These are phyloP conservation scores for Vanacampus margaritifer DNA, from an alignment of 2,113 vertebrate genomes.

Conservation along the genomic window DNA sequence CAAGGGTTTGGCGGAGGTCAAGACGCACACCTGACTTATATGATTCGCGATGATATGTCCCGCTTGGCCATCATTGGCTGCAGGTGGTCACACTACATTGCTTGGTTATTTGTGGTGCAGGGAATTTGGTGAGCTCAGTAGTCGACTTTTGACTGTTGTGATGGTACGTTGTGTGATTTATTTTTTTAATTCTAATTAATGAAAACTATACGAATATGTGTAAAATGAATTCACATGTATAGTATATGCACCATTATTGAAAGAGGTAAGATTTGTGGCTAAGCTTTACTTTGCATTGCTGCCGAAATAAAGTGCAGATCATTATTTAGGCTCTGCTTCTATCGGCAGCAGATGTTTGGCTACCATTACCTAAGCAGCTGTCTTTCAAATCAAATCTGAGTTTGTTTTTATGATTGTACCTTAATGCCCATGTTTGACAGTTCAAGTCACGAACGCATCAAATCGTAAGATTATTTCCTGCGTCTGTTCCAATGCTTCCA, in stretches of 20 bases:
- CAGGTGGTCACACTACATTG: too few relatives aligned
- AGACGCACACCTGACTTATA: too few relatives aligned
- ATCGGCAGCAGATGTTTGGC: constrained; percentile 28
- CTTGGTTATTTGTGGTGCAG: too few relatives aligned
- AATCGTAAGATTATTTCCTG: constrained; percentile 25
- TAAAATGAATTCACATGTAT: too few relatives aligned
- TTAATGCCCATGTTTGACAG: constrained; percentile 43
- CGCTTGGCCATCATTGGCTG: too few relatives aligned
- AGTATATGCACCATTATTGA: too few relatives aligned
- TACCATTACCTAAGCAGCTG: constrained; percentile 19
- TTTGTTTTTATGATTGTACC: constrained; percentile 4
- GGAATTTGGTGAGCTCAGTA: constrained; percentile 68
- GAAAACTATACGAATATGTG: too few relatives aligned
- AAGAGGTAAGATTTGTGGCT: constrained; percentile 35
- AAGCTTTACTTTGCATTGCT: constrained; percentile 32
- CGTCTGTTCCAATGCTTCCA: constrained; percentile 20
- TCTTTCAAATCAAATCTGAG: constrained; percentile 39
- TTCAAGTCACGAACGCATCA: constrained; percentile 24
- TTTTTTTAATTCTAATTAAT: too few relatives aligned
- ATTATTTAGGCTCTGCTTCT: constrained; percentile 40
- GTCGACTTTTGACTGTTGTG: constrained; percentile 49
- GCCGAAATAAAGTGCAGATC: constrained; percentile 38
- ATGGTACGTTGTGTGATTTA: too few relatives aligned
- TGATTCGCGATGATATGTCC: too few relatives aligned
- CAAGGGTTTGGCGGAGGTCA: too few relatives aligned